Conservation (phyloP, 2,113 vertebrate genomes). For the Anolis carolinensis region DNA sequence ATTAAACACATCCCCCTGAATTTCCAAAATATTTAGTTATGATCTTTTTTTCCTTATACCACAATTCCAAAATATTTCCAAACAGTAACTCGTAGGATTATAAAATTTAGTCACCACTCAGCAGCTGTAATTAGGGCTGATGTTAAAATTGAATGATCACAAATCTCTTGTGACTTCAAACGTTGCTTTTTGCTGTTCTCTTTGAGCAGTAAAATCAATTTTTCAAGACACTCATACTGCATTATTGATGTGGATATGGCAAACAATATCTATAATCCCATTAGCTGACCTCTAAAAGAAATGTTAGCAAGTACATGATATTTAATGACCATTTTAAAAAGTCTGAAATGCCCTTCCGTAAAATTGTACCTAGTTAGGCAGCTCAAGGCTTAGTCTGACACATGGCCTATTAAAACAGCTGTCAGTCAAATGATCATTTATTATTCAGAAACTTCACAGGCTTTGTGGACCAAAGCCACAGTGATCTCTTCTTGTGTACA, state of each 20-base stretch:
- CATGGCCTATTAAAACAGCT: constrained; percentile 31
- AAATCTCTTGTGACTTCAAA: constrained; percentile 39
- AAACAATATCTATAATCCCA: constrained; percentile 66
- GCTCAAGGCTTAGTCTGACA: neutral
- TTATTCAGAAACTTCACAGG: constrained; percentile 28
- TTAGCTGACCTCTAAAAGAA: constrained; percentile 65
- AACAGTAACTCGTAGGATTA: constrained; percentile 35
- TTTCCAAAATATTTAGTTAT: neutral
- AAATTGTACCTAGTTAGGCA: neutral
- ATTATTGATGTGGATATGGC: constrained; percentile 69
- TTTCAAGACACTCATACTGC: constrained; percentile 44
- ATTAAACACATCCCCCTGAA: neutral
- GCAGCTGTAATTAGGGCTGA: constrained; percentile 48
- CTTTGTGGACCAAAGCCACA: constrained; percentile 34
- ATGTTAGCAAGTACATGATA: constrained; percentile 34
- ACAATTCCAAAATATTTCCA: constrained; percentile 33
- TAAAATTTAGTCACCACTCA: constrained; percentile 40
- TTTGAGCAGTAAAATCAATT: constrained; percentile 59
- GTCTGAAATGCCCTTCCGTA: neutral
- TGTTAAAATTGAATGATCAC: constrained; percentile 32
- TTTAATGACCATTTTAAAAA: constrained; percentile 18
- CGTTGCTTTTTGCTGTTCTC: constrained; percentile 37
- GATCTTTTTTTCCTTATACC: neutral
- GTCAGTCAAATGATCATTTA: constrained; percentile 13
- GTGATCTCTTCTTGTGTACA: constrained; percentile 23